Conservation (phyloP, 2,797 vertebrate species). For the Eptatretus atami region DNA sequence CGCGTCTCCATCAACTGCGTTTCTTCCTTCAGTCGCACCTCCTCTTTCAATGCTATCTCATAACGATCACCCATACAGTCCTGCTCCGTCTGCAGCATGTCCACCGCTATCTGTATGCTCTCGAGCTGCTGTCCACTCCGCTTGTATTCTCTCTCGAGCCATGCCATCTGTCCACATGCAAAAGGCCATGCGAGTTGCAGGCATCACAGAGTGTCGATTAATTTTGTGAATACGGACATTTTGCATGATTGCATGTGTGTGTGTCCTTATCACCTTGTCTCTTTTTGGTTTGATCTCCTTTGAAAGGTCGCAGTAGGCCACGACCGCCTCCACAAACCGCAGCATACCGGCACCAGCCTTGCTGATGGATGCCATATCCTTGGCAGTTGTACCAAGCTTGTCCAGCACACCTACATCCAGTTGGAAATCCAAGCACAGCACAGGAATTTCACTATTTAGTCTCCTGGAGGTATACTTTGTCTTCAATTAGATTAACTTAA, state of each 20-base stretch:
- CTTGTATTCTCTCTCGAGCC: conserved; percentile 42
- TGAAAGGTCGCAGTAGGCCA: conserved; percentile 64
- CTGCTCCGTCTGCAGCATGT: conserved; percentile 34
- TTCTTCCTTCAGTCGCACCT: conserved; percentile 44
- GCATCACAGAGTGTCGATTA: background rate
- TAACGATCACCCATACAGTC: conserved; percentile 35
- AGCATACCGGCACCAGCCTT: conserved; percentile 72
- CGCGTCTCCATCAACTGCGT: conserved; percentile 69
- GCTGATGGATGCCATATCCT: conserved; percentile 72
- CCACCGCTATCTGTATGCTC: conserved; percentile 38
- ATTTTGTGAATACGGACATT: too few species aligned
- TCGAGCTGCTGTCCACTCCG: conserved; percentile 45
- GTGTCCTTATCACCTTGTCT: conserved; percentile 32
- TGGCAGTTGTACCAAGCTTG: conserved; percentile 36
- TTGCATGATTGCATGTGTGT: too few species aligned
- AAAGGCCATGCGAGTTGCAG: background rate
- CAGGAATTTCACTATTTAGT: too few species aligned
- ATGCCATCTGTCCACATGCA: conserved; percentile 27
- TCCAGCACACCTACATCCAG: conserved; percentile 26
- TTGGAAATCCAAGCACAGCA: too few species aligned
- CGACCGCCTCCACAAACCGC: conserved; percentile 67
- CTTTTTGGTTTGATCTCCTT: conserved; percentile 64
- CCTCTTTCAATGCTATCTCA: conserved; percentile 33
- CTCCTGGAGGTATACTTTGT: too few species aligned
- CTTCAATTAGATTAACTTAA: too few species aligned